Base-by-base conservation (phyloP, 2,888 invertebrate genomes). In the Acleris cristana region DNA sequence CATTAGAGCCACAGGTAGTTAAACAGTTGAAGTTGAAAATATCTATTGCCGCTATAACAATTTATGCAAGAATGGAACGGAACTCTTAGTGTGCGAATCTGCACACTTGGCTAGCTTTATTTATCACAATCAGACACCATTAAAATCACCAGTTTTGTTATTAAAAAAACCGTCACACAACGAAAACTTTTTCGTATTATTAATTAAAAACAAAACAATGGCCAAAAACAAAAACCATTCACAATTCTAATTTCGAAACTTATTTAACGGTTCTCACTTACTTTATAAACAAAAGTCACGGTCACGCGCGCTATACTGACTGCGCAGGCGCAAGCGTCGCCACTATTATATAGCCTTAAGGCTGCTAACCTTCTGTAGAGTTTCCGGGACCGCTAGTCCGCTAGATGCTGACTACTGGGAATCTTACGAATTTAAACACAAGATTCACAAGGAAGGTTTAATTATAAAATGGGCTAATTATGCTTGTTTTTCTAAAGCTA, bases 351-450 rank as follows among this genome's bases (percentile, higher is more conserved):
- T 90, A 91, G 84, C 81, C 79, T 79, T 73, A 70, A 69, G 72
- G 72, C 56, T 62, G 61, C 75, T 80, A 90, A 89, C 90, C 91
- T 91, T 91, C 88, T 81, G 77, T 70, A 49, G 57, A 45, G 80
- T 88, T 91, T 91, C 91, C 91, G 88, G 89, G 85, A 87, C 82
- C 61, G 71, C 65, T 74, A 64, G 26, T 26, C 72, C 53, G 72
- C 26, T 26, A 26, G 7, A 7, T 7, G 26, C 7, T 72, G 72
- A 67, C 71, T 55, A 73, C 73, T 75, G 75, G 76, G 78, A 76
- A 71, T 71, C 69, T 64, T 58, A 69, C 58, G 45, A 54, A 64
- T 54, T 62, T 40, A 48, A 56, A 62, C 45, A 65, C 14, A 40
- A 40, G 48, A n/a, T 48, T 64, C 21, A 56, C 64, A 71, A 68